A percentile compares a stretch with the other conserved stretches of the same genome.
phyloP scores from a whole-genome alignment of 2,888 invertebrate species.

The Cryptus viduatorius region DNA sequence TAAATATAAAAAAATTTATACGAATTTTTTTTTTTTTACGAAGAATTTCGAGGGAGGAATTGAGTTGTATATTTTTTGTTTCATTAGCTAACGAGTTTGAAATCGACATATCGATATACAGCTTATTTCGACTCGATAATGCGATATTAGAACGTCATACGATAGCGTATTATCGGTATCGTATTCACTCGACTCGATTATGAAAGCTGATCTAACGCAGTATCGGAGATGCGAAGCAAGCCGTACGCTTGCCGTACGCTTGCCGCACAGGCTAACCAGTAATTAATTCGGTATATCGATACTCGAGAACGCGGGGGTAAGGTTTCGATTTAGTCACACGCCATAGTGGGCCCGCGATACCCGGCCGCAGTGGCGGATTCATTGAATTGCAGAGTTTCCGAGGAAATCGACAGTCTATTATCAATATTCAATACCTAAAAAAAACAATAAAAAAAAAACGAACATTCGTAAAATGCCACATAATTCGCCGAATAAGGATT shows the following conservation, averaged over 20 bases:
- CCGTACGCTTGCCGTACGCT: neutral
- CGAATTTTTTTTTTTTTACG: too few species aligned
- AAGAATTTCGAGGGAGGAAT: too few species aligned
- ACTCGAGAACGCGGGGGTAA: neutral
- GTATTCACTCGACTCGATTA: neutral
- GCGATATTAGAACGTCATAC: neutral
- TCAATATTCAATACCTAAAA: constrained; percentile 2
- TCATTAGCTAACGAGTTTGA: too few species aligned
- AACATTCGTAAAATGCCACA: too few species aligned
- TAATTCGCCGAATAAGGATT: too few species aligned
- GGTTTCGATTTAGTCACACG: neutral
- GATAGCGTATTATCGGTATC: neutral
- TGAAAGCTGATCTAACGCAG: constrained; percentile 4
- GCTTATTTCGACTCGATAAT: neutral
- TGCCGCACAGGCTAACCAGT: neutral
- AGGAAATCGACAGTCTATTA: neutral
- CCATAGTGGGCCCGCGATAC: neutral
- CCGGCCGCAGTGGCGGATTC: neutral
- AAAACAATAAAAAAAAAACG: neutral
- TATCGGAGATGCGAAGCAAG: constrained; percentile 8
- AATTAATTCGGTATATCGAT: constrained; percentile 19
- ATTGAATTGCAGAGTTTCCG: neutral
- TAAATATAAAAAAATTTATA: too few species aligned
- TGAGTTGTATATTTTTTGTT: too few species aligned
- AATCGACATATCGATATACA: too few species aligned